These are phyloP conservation scores for Ophion ventricosus DNA, from an alignment of 2,888 invertebrate species.

Conservation along the genomic window DNA sequence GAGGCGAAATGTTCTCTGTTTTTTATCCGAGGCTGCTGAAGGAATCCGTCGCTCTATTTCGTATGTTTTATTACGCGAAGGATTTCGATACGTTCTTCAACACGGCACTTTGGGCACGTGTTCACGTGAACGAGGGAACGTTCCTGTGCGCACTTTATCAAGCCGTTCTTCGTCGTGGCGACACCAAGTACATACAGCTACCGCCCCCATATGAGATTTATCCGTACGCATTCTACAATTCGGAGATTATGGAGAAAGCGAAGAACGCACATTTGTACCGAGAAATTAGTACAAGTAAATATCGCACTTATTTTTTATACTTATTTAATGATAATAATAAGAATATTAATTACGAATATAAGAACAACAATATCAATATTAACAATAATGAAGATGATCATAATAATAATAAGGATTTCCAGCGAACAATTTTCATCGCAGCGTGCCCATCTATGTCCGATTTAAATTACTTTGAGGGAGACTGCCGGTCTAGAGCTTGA, in stretches of 20 bases:
- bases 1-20: conserved; percentile 84
- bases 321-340: too few relatives aligned
- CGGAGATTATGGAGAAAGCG: conserved; percentile 84
- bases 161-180: conserved; percentile 86
- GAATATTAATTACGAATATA: too few relatives aligned
- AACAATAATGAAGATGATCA: too few relatives aligned
- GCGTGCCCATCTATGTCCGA: too few relatives aligned
- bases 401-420: too few relatives aligned
- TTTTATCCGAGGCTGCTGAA: conserved; percentile 76
- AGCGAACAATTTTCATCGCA: too few relatives aligned
- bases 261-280: conserved; percentile 82
- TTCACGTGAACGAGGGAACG: conserved; percentile 83
- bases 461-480: too few relatives aligned
- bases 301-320: not conserved
- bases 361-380: too few relatives aligned
- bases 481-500: too few relatives aligned
- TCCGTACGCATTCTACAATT: conserved; percentile 87
- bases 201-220: conserved; percentile 89
- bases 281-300: conserved; percentile 73
- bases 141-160: conserved; percentile 87
- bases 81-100: conserved; percentile 82
- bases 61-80: conserved; percentile 80
- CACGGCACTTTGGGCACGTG: conserved; percentile 82
- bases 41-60: conserved; percentile 79
- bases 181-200: conserved; percentile 86